A percentile compares a stretch with the other conserved stretches of the same genome.
Evolutionary conservation across 2,888 invertebrate species (phyloP).

Genomic region (Xestoiulus laeticollis): DNA sequence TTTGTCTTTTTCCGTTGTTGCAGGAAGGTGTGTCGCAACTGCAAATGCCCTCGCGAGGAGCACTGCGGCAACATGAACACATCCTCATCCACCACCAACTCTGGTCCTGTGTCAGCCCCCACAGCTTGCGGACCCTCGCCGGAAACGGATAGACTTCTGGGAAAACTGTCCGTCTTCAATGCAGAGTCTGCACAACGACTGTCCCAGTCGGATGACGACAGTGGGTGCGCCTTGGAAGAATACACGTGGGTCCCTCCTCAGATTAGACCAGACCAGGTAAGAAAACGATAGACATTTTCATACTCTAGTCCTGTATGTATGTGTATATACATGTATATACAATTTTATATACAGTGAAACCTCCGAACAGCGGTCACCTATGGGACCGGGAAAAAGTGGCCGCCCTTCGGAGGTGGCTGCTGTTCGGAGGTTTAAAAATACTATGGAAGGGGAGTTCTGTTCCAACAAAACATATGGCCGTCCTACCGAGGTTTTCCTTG

Average conservation of each 20-base stretch:
- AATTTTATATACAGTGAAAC: too few relatives aligned
- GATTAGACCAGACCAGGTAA: constrained; percentile 93
- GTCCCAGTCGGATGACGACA: constrained; percentile 96
- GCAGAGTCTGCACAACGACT: constrained; percentile 78
- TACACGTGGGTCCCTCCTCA: constrained; percentile 99
- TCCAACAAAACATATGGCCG: too few relatives aligned
- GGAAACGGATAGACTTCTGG: constrained; percentile 67
- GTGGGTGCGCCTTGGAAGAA: constrained; percentile 96
- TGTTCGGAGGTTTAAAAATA: too few relatives aligned
- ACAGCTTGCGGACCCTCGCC: constrained; percentile 20
- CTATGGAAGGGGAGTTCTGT: too few relatives aligned
- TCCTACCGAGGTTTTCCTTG: too few relatives aligned
- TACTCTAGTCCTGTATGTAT: neutral
- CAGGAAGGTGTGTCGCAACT: constrained; percentile 80
- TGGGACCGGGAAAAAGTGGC: too few relatives aligned
- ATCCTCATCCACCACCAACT: constrained; percentile 53
- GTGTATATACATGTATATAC: too few relatives aligned
- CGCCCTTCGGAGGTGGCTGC: too few relatives aligned
- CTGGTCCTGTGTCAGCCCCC: constrained; percentile 55
- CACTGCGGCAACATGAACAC: constrained; percentile 66
- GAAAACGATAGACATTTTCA: constrained; percentile 55
- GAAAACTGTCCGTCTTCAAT: constrained; percentile 59
- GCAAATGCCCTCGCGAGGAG: constrained; percentile 73
- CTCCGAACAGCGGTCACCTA: too few relatives aligned
- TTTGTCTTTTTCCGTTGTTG: constrained; percentile 47